phyloP scores from a whole-genome alignment of 2,113 vertebrate species.

The Monopterus albus region DNA sequence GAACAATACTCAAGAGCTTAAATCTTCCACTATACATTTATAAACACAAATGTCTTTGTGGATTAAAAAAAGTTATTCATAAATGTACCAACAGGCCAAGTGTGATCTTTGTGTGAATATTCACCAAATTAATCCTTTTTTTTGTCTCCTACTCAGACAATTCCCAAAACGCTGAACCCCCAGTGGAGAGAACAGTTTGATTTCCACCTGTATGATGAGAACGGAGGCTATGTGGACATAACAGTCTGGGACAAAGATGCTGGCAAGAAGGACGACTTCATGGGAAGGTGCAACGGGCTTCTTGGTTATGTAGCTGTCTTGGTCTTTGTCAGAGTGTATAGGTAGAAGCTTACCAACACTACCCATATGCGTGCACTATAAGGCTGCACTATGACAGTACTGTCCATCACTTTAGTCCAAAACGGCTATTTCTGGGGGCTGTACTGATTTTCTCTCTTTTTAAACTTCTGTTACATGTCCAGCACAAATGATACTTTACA shows the following conservation, averaged over 20 bases:
- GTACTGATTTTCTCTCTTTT: neutral
- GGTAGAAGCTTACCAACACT: too few species aligned
- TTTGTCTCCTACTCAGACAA: slow-evolving; percentile 81
- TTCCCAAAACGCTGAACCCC: slow-evolving; percentile 95
- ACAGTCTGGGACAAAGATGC: slow-evolving; percentile 97
- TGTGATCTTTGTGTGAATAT: neutral
- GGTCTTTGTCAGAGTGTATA: neutral
- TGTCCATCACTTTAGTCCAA: too few species aligned
- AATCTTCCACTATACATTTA: neutral
- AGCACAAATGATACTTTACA: neutral
- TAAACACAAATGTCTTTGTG: neutral
- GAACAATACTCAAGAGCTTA: neutral
- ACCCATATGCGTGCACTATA: too few species aligned
- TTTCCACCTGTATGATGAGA: slow-evolving; percentile 96
- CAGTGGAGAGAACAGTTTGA: slow-evolving; percentile 99
- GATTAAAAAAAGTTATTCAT: too few species aligned
- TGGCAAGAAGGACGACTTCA: slow-evolving; percentile 97
- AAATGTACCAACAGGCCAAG: too few species aligned
- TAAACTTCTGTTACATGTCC: neutral
- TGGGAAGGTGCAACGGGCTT: slow-evolving; percentile 95
- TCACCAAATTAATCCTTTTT: neutral
- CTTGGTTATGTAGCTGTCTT: too few species aligned
- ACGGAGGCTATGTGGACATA: slow-evolving; percentile 93
- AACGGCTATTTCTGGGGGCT: neutral
- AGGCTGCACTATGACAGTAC: too few species aligned